Evolutionary conservation across 2,888 invertebrate genomes (phyloP).

Genomic region (Nomada lathburiana): DNA sequence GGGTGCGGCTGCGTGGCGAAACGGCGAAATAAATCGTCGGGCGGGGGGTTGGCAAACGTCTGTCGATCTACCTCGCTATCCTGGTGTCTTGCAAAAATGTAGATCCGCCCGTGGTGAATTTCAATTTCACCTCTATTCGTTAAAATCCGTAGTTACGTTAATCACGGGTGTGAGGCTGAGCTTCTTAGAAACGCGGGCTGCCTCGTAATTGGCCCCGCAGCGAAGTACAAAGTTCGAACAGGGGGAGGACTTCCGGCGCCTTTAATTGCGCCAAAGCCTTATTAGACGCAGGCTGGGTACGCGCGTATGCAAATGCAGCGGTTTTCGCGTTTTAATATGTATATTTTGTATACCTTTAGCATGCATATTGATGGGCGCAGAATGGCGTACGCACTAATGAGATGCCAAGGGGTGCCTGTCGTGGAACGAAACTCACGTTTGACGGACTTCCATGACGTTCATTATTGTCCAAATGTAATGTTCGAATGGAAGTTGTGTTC

Average conservation of each 20-base stretch:
- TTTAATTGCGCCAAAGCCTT: constrained; percentile 50
- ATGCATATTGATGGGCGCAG: constrained; percentile 30
- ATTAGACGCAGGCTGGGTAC: constrained; percentile 41
- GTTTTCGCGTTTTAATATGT: constrained; percentile 43
- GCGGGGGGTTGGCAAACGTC: not conserved
- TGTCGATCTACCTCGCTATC: not conserved
- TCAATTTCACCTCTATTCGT: too few species aligned
- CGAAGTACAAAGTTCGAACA: constrained; percentile 2
- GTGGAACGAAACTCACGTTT: constrained; percentile 29
- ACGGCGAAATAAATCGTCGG: not conserved
- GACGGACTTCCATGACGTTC: constrained; percentile 13
- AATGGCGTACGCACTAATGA: constrained; percentile 35
- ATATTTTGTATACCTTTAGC: constrained; percentile 41
- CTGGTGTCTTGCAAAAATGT: not conserved
- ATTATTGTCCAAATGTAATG: constrained; percentile 8
- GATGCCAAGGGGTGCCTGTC: constrained; percentile 7
- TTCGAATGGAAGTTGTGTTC: not conserved
- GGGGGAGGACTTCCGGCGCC: constrained; percentile 44
- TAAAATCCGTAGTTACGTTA: too few species aligned
- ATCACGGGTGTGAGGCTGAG: too few species aligned
- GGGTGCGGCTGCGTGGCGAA: not conserved
- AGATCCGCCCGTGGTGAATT: too few species aligned
- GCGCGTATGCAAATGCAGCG: constrained; percentile 44
- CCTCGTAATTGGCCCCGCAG: constrained; percentile 20
- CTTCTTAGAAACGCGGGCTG: not conserved